phyloP scores from a whole-genome alignment of 2,113 vertebrate genomes.

The Phalacrocorax carbo region DNA sequence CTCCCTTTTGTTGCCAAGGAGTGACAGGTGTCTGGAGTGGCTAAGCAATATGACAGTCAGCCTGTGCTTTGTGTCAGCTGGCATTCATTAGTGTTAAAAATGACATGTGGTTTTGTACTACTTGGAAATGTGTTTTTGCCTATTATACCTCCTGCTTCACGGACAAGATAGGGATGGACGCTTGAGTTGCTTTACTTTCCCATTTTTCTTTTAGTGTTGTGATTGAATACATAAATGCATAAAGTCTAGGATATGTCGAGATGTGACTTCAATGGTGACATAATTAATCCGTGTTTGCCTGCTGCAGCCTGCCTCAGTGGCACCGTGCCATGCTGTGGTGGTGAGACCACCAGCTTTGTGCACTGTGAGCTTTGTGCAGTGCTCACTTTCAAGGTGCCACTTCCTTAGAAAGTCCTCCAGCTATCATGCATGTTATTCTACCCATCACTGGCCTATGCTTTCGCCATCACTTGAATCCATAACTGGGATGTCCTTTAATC shows the following conservation, averaged over 20 bases:
- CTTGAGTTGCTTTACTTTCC: neutral
- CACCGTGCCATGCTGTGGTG: fast-evolving
- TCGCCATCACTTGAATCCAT: neutral
- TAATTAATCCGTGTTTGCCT: neutral
- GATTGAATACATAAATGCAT: neutral
- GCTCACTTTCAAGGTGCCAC: neutral
- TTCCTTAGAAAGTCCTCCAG: neutral
- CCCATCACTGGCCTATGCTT: neutral
- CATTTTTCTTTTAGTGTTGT: neutral
- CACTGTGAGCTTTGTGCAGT: neutral
- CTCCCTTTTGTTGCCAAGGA: neutral
- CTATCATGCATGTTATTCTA: fast-evolving
- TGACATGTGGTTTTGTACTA: neutral
- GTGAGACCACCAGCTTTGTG: neutral
- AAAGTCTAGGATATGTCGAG: neutral
- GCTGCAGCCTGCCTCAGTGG: neutral
- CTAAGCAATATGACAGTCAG: neutral
- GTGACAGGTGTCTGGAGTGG: constrained; percentile 21
- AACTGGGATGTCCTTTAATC: neutral
- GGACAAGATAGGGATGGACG: neutral
- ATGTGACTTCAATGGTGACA: fast-evolving
- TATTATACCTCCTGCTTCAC: neutral
- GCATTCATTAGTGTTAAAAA: neutral
- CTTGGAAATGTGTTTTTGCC: neutral
- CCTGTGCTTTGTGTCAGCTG: neutral